These are phyloP conservation scores for Oeneis ivallda DNA, from an alignment of 2,888 invertebrate species.

Conservation along the genomic window DNA sequence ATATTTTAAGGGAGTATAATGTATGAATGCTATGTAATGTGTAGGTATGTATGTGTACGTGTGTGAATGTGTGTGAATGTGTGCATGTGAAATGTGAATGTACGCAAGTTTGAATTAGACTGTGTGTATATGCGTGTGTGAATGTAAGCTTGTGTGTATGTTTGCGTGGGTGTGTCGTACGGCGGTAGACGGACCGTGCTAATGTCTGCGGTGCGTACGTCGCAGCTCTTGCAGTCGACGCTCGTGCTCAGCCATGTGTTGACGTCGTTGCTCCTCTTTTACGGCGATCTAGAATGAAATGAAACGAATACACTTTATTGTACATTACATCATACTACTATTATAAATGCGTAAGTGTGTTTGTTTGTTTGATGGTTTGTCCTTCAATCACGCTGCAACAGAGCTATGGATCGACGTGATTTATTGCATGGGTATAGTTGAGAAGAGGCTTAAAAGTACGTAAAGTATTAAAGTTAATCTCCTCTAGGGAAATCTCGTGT, in stretches of 20 bases:
- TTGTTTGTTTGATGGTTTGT: too few relatives aligned
- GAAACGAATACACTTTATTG: too few relatives aligned
- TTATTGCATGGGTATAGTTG: too few relatives aligned
- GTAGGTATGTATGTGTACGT: slow-evolving; percentile 25
- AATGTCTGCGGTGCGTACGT: slow-evolving; percentile 78
- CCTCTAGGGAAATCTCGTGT: too few relatives aligned
- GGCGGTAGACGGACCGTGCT: slow-evolving; percentile 77
- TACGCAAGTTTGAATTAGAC: slow-evolving; percentile 30
- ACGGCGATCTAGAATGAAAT: slow-evolving; percentile 87
- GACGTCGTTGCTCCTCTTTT: slow-evolving; percentile 92
- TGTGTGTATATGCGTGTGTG: slow-evolving; percentile 32
- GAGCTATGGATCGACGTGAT: too few relatives aligned
- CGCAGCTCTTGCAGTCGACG: slow-evolving; percentile 88
- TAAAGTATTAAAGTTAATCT: too few relatives aligned
- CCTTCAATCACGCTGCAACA: too few relatives aligned
- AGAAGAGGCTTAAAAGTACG: too few relatives aligned
- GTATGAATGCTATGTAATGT: slow-evolving; percentile 16
- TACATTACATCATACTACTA: too few relatives aligned
- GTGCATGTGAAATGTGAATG: slow-evolving; percentile 9
- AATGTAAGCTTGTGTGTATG: slow-evolving; percentile 14
- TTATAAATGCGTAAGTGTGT: too few relatives aligned
- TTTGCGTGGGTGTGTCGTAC: slow-evolving; percentile 28
- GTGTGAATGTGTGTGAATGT: slow-evolving; percentile 26
- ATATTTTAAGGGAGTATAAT: slow-evolving; percentile 34
- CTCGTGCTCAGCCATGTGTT: slow-evolving; percentile 94